Evolutionary conservation across 2,888 invertebrate species (phyloP), one percentile per base, ranked within the genome.

Genomic region (Lymantria dispar): DNA sequence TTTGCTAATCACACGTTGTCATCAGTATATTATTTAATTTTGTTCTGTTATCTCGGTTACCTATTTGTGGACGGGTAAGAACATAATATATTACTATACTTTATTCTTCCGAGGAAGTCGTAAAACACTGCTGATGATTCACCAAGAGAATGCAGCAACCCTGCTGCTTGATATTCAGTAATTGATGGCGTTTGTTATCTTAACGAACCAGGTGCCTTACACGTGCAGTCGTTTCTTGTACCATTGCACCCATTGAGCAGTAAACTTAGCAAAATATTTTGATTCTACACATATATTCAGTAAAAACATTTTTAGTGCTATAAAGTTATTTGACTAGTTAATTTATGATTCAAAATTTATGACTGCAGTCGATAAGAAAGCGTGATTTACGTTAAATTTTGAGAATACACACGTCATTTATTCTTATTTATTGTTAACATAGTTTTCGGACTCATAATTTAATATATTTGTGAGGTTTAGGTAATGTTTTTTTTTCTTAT

Each of bases 241-340:
- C 9, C 7, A 36, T 9, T 11, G n/a, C 7, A 7, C 9, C 9
- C n/a, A n/a, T 36, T 2, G 1, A 11, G 36, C 36, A 36, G n/a
- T 36, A 36, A 9, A 7, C 7, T 22, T 7, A 7, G 36, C n/a
- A 38, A 38, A 11, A 12, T 38, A 38, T 38, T 38, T 38, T 38
- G 1, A 38, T 38, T 38, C 11, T n/a, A 38, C 1, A 3, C 22
- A 62, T 64, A 64, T 68, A 56, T 70, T 60, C 53, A 68, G 74
- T 77, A 76, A 76, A 64, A 67, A 64, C 52, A 62, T 61, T 63
- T 68, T 75, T 76, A 68, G 65, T 64, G 60, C 67, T 49, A 64
- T 73, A 74, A 71, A 76, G 48, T 62, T 66, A 78, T 78, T 73
- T 69, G 75, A 75, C 75, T 78, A 72, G 60, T 69, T 66, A 70